Base-by-base conservation (phyloP, 2,888 invertebrate species). In the Drosophila percnosoma region DNA sequence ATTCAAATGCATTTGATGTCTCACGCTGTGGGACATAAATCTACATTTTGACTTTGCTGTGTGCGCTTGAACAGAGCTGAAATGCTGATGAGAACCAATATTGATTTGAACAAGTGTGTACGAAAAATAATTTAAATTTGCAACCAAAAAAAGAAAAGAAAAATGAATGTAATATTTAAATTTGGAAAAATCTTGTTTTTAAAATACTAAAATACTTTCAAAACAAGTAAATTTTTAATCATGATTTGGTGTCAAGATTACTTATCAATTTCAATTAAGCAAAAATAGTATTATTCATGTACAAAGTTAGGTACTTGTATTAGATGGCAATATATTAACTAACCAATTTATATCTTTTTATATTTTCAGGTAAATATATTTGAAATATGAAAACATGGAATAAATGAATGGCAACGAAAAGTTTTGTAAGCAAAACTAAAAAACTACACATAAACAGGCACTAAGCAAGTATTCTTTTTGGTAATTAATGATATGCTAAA, bases 1-100 rank as follows among this genome's bases (percentile, higher is more conserved):
- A 69, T 53, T 61, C 61, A 53, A 71, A 75, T 45, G 53, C 77
- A 40, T 77, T 73, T 77, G 73, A 52, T 49, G 59, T 48, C 11
- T 51, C 62, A 58, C 38, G 71, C 73, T 62, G 73, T 62, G 73
- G 60, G 65, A 75, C 68, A 71, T 67, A 68, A 84, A 82, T 82
- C 66, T 60, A 33, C 61, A 61, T 38, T 38, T 45, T 38, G 60
- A 38, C 42, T 42, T 59, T 42, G 52, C 21, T 33, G 11, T 69
- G 27, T 42, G 38, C n/a, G 18, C 29, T 31, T 52, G 27, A 55
- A 31, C n/a, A n/a, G n/a, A 18, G 40, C 13, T 27, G 29, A n/a
- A 45, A 15, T 24, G 27, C 18, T 36, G 40, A 27, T 18, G 10
- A 36, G 49, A 48, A 34, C 29, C 34, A 33, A 45, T 45, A 29